These are phyloP conservation scores for Ditylenchus dipsaci DNA, from an alignment of 1,140 invertebrate genomes.

Conservation along the genomic window DNA sequence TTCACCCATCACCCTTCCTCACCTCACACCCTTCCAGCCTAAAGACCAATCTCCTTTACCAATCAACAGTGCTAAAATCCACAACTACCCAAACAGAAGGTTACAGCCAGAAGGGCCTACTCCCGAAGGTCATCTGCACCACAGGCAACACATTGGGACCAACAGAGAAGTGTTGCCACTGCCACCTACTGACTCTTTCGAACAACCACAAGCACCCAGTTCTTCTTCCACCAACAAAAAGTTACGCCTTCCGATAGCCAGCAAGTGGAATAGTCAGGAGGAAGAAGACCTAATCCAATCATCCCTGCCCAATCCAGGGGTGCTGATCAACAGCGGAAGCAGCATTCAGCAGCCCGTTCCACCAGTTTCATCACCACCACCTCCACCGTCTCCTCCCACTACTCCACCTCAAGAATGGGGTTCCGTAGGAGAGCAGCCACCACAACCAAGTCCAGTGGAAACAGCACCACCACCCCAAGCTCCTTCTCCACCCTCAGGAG, in stretches of 20 bases:
- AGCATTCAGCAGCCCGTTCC: conserved; percentile 3
- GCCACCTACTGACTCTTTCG: neutral
- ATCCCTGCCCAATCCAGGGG: neutral
- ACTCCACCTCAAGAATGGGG: neutral
- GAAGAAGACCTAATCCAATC: neutral
- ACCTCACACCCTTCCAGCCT: conserved; percentile 16
- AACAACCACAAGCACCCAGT: neutral
- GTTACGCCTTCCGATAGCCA: neutral
- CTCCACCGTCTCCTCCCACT: conserved; percentile 4
- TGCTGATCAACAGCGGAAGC: neutral
- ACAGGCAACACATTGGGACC: neutral
- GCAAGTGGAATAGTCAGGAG: neutral
- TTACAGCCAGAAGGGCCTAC: neutral
- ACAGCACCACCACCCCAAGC: conserved; percentile 1
- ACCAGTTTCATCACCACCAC: conserved; percentile 1
- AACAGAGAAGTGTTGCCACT: conserved; percentile 1
- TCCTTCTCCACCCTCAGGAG: neutral
- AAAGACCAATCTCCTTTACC: neutral
- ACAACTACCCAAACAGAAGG: conserved; percentile 6
- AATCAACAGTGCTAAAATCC: conserved; percentile 14
- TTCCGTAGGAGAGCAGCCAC: neutral
- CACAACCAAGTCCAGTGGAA: conserved; percentile 1
- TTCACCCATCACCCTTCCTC: conserved; percentile 18
- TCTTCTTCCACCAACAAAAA: conserved; percentile 6
- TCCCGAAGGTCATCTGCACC: neutral